Evolutionary conservation across 1,140 invertebrate species (phyloP).

Genomic region (Sminthurides bifidus): DNA sequence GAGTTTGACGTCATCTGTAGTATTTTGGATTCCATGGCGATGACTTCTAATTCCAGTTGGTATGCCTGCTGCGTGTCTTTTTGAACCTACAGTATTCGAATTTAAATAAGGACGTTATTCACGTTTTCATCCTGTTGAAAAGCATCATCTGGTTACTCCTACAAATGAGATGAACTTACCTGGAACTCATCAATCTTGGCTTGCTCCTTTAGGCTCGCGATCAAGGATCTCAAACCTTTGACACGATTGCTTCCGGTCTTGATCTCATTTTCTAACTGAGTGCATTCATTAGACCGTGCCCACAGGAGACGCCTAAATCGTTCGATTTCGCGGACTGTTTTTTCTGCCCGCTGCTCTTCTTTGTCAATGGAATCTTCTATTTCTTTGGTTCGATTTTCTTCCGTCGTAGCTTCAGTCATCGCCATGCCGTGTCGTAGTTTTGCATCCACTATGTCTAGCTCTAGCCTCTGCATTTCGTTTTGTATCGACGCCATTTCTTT

Average conservation of each 20-base stretch:
- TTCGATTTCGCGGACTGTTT: constrained; percentile 6
- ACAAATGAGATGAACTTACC: neutral
- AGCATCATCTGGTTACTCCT: too few relatives aligned
- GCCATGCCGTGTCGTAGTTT: constrained; percentile 1
- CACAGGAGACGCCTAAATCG: neutral
- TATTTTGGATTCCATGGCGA: constrained; percentile 1
- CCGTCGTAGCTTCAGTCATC: constrained; percentile 1
- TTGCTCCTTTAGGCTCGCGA: neutral
- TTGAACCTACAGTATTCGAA: neutral
- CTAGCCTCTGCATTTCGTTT: neutral
- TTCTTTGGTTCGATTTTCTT: constrained; percentile 16
- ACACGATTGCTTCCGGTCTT: neutral
- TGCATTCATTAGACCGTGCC: neutral
- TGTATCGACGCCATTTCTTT: neutral
- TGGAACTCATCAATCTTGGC: constrained; percentile 3
- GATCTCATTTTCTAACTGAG: neutral
- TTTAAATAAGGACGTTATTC: neutral
- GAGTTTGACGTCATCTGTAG: neutral
- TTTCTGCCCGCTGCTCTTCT: constrained; percentile 12
- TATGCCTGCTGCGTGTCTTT: neutral
- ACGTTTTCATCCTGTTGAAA: too few relatives aligned
- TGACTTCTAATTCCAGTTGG: constrained; percentile 5
- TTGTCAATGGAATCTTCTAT: constrained; percentile 10
- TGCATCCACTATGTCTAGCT: neutral
- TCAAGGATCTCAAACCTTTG: constrained; percentile 5